phyloP scores from a whole-genome alignment of 2,113 vertebrate species.

The Onychostoma macrolepis region DNA sequence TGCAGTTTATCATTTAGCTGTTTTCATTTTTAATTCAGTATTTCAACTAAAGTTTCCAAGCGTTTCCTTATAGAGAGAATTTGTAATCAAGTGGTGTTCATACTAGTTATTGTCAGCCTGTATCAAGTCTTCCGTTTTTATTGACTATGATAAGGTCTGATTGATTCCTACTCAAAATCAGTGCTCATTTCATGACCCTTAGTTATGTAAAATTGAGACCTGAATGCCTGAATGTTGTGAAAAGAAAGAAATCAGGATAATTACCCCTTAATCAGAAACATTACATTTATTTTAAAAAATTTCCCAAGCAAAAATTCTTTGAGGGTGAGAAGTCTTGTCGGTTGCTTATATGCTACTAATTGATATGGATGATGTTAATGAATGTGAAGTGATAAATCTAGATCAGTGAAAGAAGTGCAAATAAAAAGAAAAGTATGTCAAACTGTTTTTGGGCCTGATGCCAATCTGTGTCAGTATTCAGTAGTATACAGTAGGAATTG shows the following conservation, averaged over 20 bases:
- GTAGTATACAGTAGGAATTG: background rate
- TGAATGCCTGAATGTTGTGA: slow-evolving; percentile 53
- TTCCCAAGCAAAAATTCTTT: slow-evolving; percentile 53
- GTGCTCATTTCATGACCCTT: slow-evolving; percentile 29
- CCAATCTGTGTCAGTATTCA: background rate
- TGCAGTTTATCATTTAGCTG: background rate
- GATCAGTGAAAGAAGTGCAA: slow-evolving; percentile 29
- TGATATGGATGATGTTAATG: slow-evolving; percentile 61
- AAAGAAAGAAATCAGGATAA: slow-evolving; percentile 52
- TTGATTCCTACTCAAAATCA: slow-evolving; percentile 27
- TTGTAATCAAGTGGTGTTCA: slow-evolving; percentile 21
- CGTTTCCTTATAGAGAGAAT: background rate
- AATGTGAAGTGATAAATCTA: slow-evolving; percentile 55
- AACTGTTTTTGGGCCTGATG: background rate
- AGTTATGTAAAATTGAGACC: slow-evolving; percentile 54
- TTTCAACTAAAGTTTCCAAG: background rate
- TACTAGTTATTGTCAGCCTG: background rate
- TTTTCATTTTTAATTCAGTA: background rate
- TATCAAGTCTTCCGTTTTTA: background rate
- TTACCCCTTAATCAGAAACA: slow-evolving; percentile 61
- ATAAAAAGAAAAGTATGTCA: slow-evolving; percentile 25
- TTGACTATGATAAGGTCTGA: background rate
- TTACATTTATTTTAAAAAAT: slow-evolving; percentile 55
- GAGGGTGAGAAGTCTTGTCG: slow-evolving; percentile 43
- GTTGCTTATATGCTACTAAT: slow-evolving; percentile 57